Conservation (phyloP, 2,797 vertebrate genomes). For the Gymnothorax reevesii region DNA sequence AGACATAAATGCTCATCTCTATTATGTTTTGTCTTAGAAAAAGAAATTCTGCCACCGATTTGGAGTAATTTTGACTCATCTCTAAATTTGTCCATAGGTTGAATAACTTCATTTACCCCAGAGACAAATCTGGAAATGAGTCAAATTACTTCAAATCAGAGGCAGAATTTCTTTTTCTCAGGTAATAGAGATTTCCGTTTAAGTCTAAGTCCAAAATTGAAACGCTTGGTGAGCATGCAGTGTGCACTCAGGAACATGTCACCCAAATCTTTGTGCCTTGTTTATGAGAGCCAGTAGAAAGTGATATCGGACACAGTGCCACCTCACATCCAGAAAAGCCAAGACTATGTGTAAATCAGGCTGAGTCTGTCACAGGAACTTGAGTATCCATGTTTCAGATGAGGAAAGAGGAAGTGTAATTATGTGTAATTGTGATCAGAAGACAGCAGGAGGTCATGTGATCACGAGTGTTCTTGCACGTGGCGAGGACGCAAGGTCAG, state of each 20-base stretch:
- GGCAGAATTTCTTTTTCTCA: too few species aligned
- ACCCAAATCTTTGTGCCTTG: conserved; percentile 36
- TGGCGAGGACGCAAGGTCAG: not conserved
- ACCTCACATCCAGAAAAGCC: conserved; percentile 39
- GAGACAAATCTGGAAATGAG: too few species aligned
- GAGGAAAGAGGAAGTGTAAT: not conserved
- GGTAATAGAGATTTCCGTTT: too few species aligned
- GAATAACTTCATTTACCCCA: too few species aligned
- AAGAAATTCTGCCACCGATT: too few species aligned
- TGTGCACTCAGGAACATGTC: conserved; percentile 42
- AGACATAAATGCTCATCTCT: too few species aligned
- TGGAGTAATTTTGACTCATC: too few species aligned
- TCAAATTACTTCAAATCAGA: too few species aligned
- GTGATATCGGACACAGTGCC: conserved; percentile 40
- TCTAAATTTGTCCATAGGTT: too few species aligned
- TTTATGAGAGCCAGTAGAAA: conserved; percentile 42
- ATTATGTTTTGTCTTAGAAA: too few species aligned
- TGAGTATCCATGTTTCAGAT: conserved; percentile 34
- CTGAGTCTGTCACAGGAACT: conserved; percentile 29
- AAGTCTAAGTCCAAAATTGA: too few species aligned
- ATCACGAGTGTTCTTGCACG: not conserved
- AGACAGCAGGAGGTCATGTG: not conserved
- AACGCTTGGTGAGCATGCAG: too few species aligned
- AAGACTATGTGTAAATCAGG: conserved; percentile 40
- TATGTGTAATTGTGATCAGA: not conserved